These are phyloP conservation scores for Pseudomugil gertrudae DNA, from an alignment of 2,797 vertebrate genomes.

Conservation along the genomic window DNA sequence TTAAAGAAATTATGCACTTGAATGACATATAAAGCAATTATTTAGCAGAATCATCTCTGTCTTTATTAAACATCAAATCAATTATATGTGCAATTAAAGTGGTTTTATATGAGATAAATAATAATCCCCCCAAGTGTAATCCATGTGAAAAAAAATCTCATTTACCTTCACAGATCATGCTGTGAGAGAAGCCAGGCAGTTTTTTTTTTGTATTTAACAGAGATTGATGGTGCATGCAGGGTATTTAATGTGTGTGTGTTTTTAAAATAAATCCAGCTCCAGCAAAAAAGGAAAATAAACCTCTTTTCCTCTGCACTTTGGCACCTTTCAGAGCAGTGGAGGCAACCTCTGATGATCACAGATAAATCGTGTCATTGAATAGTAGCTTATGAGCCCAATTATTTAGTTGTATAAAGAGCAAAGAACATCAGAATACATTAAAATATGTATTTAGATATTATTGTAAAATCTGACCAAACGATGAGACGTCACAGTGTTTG, in stretches of 20 bases:
- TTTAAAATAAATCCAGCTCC: constrained; percentile 29
- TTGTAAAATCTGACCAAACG: no score
- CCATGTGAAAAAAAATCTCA: constrained; percentile 49
- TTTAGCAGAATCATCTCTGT: neutral
- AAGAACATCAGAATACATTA: no score
- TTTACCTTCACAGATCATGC: constrained; percentile 19
- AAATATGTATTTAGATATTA: no score
- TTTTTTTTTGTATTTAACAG: constrained; percentile 18
- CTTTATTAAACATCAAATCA: constrained; percentile 45
- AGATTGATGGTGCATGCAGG: constrained; percentile 4
- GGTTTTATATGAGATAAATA: constrained; percentile 29
- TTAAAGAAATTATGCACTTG: no score
- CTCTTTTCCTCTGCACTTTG: constrained; percentile 11
- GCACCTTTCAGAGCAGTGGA: constrained; percentile 4
- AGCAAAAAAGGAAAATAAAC: constrained; percentile 27
- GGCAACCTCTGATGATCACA: neutral
- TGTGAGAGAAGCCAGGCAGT: constrained; percentile 29
- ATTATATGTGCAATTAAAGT: constrained; percentile 52
- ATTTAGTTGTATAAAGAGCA: no score
- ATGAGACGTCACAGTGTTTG: no score
- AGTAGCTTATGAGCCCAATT: no score
- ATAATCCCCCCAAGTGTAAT: constrained; percentile 35
- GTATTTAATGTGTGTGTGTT: constrained; percentile 12
- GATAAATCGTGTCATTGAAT: no score
- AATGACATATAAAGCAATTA: constrained; percentile 28